phyloP scores from a whole-genome alignment of 1,140 invertebrate species.

The Leptestheria dahalacensis region DNA sequence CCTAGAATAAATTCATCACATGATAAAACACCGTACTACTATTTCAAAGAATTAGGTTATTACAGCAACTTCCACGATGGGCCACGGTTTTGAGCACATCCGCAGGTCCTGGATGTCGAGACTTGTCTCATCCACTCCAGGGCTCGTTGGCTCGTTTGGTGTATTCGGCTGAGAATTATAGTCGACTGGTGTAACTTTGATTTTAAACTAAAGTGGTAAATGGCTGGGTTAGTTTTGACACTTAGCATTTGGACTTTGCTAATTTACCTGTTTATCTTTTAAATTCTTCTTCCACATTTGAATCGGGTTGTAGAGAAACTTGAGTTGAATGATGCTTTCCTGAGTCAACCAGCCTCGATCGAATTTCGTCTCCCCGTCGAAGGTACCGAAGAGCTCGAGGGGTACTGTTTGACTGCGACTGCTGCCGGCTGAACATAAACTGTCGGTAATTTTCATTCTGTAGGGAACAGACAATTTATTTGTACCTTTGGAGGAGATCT shows the following conservation, averaged over 20 bases:
- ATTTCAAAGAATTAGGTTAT: slow-evolving; percentile 14
- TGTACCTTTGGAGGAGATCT: slow-evolving; percentile 35
- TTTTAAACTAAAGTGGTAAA: slow-evolving; percentile 23
- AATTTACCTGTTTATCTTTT: slow-evolving; percentile 45
- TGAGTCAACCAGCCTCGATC: slow-evolving; percentile 74
- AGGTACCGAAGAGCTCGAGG: slow-evolving; percentile 41
- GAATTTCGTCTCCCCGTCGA: slow-evolving; percentile 43
- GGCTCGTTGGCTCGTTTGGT: slow-evolving; percentile 40
- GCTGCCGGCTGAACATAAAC: not conserved
- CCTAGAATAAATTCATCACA: slow-evolving; percentile 25
- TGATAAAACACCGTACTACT: not conserved
- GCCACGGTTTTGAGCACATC: slow-evolving; percentile 22
- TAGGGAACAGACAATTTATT: slow-evolving; percentile 5
- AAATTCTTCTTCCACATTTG: slow-evolving; percentile 56
- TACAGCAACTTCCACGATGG: slow-evolving; percentile 31
- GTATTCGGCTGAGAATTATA: slow-evolving; percentile 37
- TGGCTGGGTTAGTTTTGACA: not conserved
- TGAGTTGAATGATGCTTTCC: slow-evolving; percentile 72
- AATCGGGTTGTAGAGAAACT: slow-evolving; percentile 67
- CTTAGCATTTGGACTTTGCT: not conserved
- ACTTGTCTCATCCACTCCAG: slow-evolving; percentile 35
- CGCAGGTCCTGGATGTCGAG: slow-evolving; percentile 37
- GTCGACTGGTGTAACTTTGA: slow-evolving; percentile 58
- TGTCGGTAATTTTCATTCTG: not conserved
- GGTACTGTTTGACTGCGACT: not conserved